Evolutionary conservation across 2,888 invertebrate species (phyloP), one percentile per base, ranked within the genome.

Genomic region (Melanchra persicariae): DNA sequence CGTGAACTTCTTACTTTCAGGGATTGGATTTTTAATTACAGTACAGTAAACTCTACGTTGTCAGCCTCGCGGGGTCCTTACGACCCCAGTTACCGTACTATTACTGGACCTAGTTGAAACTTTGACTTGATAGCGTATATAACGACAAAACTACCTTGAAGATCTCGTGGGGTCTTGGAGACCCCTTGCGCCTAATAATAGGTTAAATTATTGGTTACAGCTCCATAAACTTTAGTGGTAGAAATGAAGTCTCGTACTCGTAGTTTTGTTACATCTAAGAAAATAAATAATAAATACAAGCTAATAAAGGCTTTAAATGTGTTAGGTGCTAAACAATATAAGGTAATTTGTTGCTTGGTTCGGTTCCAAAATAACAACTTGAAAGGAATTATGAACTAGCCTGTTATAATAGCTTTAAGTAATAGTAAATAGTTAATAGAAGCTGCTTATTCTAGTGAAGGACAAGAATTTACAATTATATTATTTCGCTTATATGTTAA

Each of bases 311-410:
- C 10, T 72, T 34, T 43, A 12, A 7, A 43, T 73, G 24, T 72
- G 4, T 66, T 30, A 22, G 30, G 4, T 30, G 2, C 34, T 22
- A 40, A 68, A 45, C 43, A 43, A 45, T 45, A 45, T 30, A 40
- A 58, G 10, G 8, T 52, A 49, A 47, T 34, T 54, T 69, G 26
- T 71, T 49, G 60, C 24, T 54, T 47, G 58, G 37, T 47, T 73
- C 17, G 47, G 10, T 26, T 9, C 0, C 26, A 45, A 63, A 58
- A 55, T 62, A 55, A 54, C 43, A 54, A 30, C 19, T 22, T 54
- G 12, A 26, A 58, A 9, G 24, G 12, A 22, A 70, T 24, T 15
- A 40, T 1, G 6, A 22, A 26, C 22, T 17, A 7, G 43, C 34
- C 63, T 58, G 37, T 22, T 63, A 5, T 43, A 37, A 5, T 19